phyloP scores from a whole-genome alignment of 2,797 vertebrate genomes.

The Xyrichtys novacula region DNA sequence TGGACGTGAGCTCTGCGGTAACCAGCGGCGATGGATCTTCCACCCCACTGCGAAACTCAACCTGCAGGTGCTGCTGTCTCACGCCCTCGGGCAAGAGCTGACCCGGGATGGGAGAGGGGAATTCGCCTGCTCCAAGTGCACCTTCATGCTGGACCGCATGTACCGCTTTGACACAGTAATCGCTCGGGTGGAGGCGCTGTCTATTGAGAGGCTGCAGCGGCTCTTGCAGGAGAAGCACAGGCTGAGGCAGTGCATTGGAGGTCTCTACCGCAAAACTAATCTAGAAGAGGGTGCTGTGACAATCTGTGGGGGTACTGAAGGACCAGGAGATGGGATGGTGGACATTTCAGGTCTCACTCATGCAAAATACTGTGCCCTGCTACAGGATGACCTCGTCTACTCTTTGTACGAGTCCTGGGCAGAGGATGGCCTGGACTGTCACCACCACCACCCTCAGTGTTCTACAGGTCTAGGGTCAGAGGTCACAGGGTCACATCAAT shows the following conservation, averaged over 20 bases:
- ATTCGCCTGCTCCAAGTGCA: slow-evolving; percentile 97
- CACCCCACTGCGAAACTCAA: slow-evolving; percentile 93
- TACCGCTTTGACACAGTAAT: slow-evolving; percentile 93
- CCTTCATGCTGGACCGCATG: slow-evolving; percentile 97
- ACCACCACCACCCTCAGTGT: slow-evolving; percentile 81
- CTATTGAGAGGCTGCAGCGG: slow-evolving; percentile 91
- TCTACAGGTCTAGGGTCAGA: slow-evolving; percentile 65
- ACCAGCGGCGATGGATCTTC: slow-evolving; percentile 98
- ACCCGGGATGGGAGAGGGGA: slow-evolving; percentile 92
- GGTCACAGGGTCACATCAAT: slow-evolving; percentile 65
- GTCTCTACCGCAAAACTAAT: slow-evolving; percentile 88
- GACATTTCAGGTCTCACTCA: slow-evolving; percentile 89
- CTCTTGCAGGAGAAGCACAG: slow-evolving; percentile 92
- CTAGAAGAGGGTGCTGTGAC: slow-evolving; percentile 67
- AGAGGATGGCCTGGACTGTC: slow-evolving; percentile 85
- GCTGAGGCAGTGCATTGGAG: slow-evolving; percentile 90
- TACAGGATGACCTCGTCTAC: slow-evolving; percentile 93
- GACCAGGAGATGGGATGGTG: slow-evolving; percentile 80
- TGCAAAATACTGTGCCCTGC: slow-evolving; percentile 88
- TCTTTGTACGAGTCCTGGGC: slow-evolving; percentile 93
- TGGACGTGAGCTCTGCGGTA: slow-evolving; percentile 93
- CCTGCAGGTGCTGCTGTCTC: slow-evolving; percentile 94
- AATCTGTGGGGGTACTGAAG: slow-evolving; percentile 43
- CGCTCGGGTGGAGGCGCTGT: slow-evolving; percentile 91
- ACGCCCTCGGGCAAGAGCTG: slow-evolving; percentile 91